Base-by-base conservation (phyloP, 2,888 invertebrate genomes). In the Sialis lutaria region DNA sequence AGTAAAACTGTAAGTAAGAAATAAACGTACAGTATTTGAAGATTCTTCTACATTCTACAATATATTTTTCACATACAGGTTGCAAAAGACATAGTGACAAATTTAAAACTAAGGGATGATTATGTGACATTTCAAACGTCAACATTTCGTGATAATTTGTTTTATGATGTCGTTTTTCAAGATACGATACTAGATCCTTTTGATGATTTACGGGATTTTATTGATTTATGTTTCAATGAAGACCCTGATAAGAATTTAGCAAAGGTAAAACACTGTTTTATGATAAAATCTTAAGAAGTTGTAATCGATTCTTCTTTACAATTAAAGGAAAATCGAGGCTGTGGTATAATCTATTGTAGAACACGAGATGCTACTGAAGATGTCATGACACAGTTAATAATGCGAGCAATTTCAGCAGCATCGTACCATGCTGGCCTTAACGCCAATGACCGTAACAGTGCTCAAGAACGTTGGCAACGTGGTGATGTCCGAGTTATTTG, bases 271-370 rank as follows among this genome's bases (percentile, higher is more conserved):
- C 4, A 4, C 22, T 22, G 22, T 4, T 22, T 22, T 22, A 22
- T 22, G 22, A 22, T 22, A 22, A 22, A 22, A 22, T 22, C 22
- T 22, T 22, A 22, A 22, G 22, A 22, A 22, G 4, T 22, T 22
- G 22, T 35, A n/a, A 35, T 35, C 4, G 9, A 35, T n/a, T 35
- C 4, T n/a, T 35, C 3, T n/a, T n/a, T 35, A n/a, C 10, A 6
- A 42, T 42, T 32, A 32, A 40, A 70, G 68, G 61, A 57, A 42
- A 60, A 64, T 50, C 64, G 62, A 56, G 75, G 73, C 12, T 88
- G 87, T 64, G 93, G 89, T 5, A 96, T 97, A 55, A 79, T 97
- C 48, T 97, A 97, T 64, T 96, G 96, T 62, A 75, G 97, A 51
- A 95, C 93, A 1, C 72, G 96, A 50, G 92, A 93, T 55, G 80